Percentiles rank a stretch among this genome's conserved stretches.
phyloP scores from a whole-genome alignment of 2,888 invertebrate species.

The Cyclophora punctaria region DNA sequence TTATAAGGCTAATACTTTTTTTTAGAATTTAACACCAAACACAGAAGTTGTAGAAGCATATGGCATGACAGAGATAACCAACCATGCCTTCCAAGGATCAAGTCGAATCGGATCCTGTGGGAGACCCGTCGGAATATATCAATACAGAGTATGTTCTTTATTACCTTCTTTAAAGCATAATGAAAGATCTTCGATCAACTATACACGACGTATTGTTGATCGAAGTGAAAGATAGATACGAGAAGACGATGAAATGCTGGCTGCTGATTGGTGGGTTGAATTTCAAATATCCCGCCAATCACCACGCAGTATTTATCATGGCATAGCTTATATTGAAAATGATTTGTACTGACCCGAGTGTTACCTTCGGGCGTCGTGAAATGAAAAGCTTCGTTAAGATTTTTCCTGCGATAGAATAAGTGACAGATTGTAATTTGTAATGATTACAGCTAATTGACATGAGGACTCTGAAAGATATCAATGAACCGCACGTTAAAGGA shows the following conservation, averaged over 20 bases:
- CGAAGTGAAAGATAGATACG: neutral
- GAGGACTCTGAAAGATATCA: slow-evolving; percentile 42
- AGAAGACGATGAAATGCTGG: neutral
- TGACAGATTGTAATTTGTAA: neutral
- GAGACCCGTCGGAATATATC: slow-evolving; percentile 30
- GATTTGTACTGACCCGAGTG: too few species aligned
- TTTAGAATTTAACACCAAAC: slow-evolving; percentile 35
- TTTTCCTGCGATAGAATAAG: too few species aligned
- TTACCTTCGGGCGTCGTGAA: too few species aligned
- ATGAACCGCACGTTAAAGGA: slow-evolving; percentile 52
- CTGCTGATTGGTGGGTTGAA: neutral
- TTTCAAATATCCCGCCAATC: neutral
- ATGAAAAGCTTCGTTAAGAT: too few species aligned
- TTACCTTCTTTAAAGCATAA: neutral
- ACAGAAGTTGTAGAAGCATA: slow-evolving; percentile 37
- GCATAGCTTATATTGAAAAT: too few species aligned
- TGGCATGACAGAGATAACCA: slow-evolving; percentile 52
- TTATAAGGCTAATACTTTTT: neutral
- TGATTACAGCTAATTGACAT: slow-evolving; percentile 53
- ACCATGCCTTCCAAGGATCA: slow-evolving; percentile 28
- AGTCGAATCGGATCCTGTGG: slow-evolving; percentile 34
- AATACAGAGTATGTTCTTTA: slow-evolving; percentile 9
- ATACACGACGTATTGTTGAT: too few species aligned
- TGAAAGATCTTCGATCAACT: neutral
- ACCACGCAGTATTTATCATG: neutral